A percentile compares a stretch with the other conserved stretches of the same genome.
Evolutionary conservation across 2,113 vertebrate species (phyloP).

Genomic region (Tragelaphus buxtoni): DNA sequence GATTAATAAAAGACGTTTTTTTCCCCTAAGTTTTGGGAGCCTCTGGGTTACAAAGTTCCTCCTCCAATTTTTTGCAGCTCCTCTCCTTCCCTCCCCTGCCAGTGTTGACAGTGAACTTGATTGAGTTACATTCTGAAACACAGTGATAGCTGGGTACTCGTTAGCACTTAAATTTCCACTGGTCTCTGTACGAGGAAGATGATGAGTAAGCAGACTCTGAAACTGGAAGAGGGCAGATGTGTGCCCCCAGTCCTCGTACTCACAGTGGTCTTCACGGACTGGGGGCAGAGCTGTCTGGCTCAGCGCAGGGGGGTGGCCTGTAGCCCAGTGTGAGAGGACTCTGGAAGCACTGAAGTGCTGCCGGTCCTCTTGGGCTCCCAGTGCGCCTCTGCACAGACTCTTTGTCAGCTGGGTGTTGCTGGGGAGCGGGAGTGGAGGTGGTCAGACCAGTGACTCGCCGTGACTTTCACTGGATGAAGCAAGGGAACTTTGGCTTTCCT

Average conservation of each 20-base stretch:
- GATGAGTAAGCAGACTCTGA: neutral
- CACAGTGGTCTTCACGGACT: neutral
- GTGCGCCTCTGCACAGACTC: neutral
- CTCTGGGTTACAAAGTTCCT: neutral
- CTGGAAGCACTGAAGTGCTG: neutral
- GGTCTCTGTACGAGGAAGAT: neutral
- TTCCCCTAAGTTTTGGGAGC: neutral
- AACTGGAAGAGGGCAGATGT: neutral
- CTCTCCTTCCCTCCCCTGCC: fast-evolving
- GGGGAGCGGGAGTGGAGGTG: neutral
- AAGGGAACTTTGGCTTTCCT: neutral
- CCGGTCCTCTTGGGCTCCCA: neutral
- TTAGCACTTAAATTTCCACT: neutral
- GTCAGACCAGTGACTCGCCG: neutral
- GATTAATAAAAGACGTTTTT: slow-evolving; percentile 11
- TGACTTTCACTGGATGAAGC: neutral
- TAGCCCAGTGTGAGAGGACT: neutral
- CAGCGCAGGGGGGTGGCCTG: neutral
- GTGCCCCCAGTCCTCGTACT: neutral
- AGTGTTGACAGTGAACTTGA: neutral
- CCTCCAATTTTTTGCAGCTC: neutral
- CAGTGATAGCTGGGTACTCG: neutral
- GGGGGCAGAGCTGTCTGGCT: neutral
- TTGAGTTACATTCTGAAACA: neutral
- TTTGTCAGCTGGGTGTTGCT: neutral